Conservation (phyloP, 2,888 invertebrate species). For the Gibbula magus region DNA sequence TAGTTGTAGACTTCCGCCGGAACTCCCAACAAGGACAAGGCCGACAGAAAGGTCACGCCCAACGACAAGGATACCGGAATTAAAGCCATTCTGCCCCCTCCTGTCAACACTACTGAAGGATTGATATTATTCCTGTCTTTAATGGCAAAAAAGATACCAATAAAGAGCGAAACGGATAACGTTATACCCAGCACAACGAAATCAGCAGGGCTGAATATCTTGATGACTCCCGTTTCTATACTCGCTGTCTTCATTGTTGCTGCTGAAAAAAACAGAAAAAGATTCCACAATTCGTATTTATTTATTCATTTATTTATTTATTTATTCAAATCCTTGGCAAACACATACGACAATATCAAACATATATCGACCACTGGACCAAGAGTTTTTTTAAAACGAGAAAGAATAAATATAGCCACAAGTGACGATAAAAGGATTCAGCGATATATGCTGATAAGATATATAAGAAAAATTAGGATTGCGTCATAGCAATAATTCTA, state of each 20-base stretch:
- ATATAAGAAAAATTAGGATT: too few species aligned
- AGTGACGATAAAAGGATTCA: too few species aligned
- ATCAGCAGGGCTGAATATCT: slow-evolving; percentile 34
- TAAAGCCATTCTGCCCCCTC: slow-evolving; percentile 66
- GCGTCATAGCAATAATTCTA: too few species aligned
- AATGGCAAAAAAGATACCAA: slow-evolving; percentile 75
- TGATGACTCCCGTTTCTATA: slow-evolving; percentile 35
- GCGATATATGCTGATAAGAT: too few species aligned
- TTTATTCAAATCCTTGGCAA: too few species aligned
- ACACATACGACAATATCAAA: too few species aligned
- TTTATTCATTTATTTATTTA: too few species aligned
- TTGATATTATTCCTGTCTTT: slow-evolving; percentile 78
- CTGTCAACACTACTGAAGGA: slow-evolving; percentile 70
- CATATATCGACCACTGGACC: too few species aligned
- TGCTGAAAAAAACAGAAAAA: background rate
- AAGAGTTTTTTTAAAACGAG: too few species aligned
- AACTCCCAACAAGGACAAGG: slow-evolving; percentile 50
- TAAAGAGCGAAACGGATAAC: slow-evolving; percentile 39
- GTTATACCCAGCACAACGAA: slow-evolving; percentile 43
- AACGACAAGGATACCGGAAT: slow-evolving; percentile 72
- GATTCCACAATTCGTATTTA: too few species aligned
- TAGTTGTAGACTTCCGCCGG: slow-evolving; percentile 55
- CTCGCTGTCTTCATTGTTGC: slow-evolving; percentile 26
- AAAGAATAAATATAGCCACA: too few species aligned
- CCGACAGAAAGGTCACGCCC: slow-evolving; percentile 63